Conservation (phyloP, 2,797 vertebrate species). For the Acanthurus lineatus region DNA sequence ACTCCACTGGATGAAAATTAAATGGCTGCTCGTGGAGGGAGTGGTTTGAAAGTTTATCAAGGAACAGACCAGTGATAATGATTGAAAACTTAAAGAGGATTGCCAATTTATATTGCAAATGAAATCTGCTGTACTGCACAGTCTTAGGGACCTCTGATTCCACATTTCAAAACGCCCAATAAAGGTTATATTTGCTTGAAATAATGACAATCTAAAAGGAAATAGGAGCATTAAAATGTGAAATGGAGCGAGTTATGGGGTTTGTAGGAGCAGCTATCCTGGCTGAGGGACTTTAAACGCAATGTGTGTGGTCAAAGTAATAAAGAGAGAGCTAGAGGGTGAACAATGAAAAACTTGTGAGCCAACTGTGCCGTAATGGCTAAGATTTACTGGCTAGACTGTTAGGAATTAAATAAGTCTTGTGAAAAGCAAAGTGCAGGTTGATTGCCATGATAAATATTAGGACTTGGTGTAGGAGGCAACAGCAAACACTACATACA, state of each 20-base stretch:
- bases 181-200: slow-evolving; percentile 33
- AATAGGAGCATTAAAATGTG: slow-evolving; percentile 40
- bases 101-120: slow-evolving; percentile 48
- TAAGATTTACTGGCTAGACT: slow-evolving; percentile 35
- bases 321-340: slow-evolving; percentile 50
- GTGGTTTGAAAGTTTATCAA: slow-evolving; percentile 45
- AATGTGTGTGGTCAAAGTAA: slow-evolving; percentile 65
- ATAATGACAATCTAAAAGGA: slow-evolving; percentile 33
- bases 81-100: slow-evolving; percentile 31
- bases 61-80: slow-evolving; percentile 54
- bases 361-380: slow-evolving; percentile 21
- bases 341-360: slow-evolving; percentile 41
- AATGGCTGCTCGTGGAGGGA: slow-evolving; percentile 53
- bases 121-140: not conserved
- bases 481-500: slow-evolving; percentile 25
- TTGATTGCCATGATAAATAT: slow-evolving; percentile 10
- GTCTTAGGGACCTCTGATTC: slow-evolving; percentile 10
- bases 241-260: slow-evolving; percentile 27
- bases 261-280: slow-evolving; percentile 33
- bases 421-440: not conserved
- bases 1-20: slow-evolving; percentile 43
- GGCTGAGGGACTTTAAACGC: slow-evolving; percentile 37
- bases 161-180: slow-evolving; percentile 3
- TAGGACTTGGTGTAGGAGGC: not conserved
- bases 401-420: slow-evolving; percentile 8